phyloP scores from a whole-genome alignment of 2,888 invertebrate genomes.

The Drosophila imparisetae region DNA sequence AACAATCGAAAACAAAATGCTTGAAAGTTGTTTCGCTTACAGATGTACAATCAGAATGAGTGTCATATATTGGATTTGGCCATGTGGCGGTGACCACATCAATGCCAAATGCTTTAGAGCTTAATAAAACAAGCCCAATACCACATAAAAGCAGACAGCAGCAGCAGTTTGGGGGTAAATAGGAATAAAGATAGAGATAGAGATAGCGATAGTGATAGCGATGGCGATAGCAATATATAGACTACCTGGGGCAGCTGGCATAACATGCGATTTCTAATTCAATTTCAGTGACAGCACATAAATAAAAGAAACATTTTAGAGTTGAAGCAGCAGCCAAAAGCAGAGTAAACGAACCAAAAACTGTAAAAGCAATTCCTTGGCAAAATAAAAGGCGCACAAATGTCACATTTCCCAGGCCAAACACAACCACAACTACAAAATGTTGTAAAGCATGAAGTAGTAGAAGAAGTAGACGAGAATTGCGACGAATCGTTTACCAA shows the following conservation, averaged over 20 bases:
- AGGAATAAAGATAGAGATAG: not conserved
- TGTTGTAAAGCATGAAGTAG: constrained; percentile 24
- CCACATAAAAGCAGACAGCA: constrained; percentile 1
- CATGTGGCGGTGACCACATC: constrained; percentile 27
- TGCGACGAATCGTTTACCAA: constrained; percentile 78
- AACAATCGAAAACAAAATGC: constrained; percentile 7
- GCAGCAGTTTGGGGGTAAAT: not conserved
- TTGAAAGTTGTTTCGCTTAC: constrained; percentile 8
- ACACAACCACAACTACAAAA: constrained; percentile 55
- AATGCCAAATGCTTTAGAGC: constrained; percentile 28
- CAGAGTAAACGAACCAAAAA: constrained; percentile 66
- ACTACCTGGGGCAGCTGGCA: constrained; percentile 58
- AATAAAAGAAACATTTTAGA: constrained; percentile 75
- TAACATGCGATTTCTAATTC: constrained; percentile 76
- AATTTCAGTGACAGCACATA: constrained; percentile 77
- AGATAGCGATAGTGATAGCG: not conserved
- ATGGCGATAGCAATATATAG: constrained; percentile 1
- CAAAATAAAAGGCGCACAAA: constrained; percentile 73
- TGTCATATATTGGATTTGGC: constrained; percentile 15
- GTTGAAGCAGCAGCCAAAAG: constrained; percentile 52
- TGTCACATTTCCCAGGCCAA: constrained; percentile 75
- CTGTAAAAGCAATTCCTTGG: constrained; percentile 77
- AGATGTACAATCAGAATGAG: constrained; percentile 3
- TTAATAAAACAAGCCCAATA: constrained; percentile 41
- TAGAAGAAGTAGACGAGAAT: constrained; percentile 24